Base-by-base conservation (phyloP, 2,888 invertebrate species). In the Dryocosmus kuriphilus region DNA sequence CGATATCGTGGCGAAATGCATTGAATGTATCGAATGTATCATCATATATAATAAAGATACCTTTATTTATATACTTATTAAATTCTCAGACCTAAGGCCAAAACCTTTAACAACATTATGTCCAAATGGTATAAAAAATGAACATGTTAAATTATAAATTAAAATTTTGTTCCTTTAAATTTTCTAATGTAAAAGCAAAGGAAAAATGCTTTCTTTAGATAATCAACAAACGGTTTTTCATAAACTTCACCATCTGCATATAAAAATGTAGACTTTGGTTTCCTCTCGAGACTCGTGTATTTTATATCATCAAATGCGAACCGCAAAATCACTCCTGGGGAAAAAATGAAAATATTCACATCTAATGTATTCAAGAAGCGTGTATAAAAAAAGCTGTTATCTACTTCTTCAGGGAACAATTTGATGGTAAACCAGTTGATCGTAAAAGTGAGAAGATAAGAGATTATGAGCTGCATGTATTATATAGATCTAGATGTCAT, bases 301-400 rank as follows among this genome's bases (percentile, higher is more conserved):
- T 67, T 41, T 67, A 67, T 41, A 46, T 24, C 38, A 41, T 38
- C 16, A 67, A 67, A 27, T 27, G 65, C 24, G 41, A 67, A 24
- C 65, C 41, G 65, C 46, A 46, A 67, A 46, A 67, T 27, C 41
- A 67, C 41, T 67, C 27, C 27, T 67, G 38, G 65, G 65, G 24
- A 27, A 41, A 19, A 38, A 63, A 46, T 38, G 19, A 27, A 67
- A 41, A 67, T 65, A n/a, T 67, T 24, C 27, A 67, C 41, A 67
- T 67, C 22, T 46, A 27, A 41, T n/a, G 65, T 67, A 41, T 67
- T 67, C 6, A 67, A 27, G 46, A 67, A 41, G 27, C 46, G 27
- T 51, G 41, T 41, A 41, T 67, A 24, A 67, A 67, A 35, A 67
- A 19, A 27, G 41, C n/a, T 46, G 41, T 67, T 67, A 67, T 67